Percentiles rank a stretch among this genome's conserved stretches.
phyloP scores from a whole-genome alignment of 2,113 vertebrate species.

The Pogona vitticeps region DNA sequence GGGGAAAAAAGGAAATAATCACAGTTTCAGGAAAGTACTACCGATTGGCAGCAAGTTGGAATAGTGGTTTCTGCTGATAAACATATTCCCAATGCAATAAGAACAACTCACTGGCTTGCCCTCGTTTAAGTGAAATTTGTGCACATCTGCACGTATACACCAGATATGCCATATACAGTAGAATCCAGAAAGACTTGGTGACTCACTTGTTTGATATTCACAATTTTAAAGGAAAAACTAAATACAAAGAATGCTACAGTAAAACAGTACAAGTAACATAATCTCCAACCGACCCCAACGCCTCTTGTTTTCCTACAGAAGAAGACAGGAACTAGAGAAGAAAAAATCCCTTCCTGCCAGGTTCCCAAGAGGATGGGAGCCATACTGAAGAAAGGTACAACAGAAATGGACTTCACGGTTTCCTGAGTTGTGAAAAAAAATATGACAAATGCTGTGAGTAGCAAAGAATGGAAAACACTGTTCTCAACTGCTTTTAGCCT shows the following conservation, averaged over 20 bases:
- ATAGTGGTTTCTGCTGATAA: background rate
- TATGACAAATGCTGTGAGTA: background rate
- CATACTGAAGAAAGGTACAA: background rate
- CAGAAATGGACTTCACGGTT: background rate
- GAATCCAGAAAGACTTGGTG: background rate
- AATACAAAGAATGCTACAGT: background rate
- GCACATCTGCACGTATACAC: background rate
- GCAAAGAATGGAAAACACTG: background rate
- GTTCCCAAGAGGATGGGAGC: background rate
- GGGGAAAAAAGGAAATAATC: no score
- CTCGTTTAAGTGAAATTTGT: background rate
- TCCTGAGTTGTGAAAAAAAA: background rate
- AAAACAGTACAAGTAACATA: background rate
- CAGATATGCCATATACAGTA: background rate
- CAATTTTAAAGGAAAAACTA: background rate
- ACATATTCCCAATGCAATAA: background rate
- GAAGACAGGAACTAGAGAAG: constrained; percentile 20
- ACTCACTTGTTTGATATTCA: background rate
- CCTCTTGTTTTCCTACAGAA: constrained; percentile 16
- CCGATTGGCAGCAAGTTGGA: background rate
- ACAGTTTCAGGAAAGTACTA: no score
- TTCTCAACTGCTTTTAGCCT: background rate
- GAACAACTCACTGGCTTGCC: background rate
- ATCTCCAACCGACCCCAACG: background rate
- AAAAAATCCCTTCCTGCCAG: constrained; percentile 2